Evolutionary conservation across 2,888 invertebrate species (phyloP), one percentile per base, ranked within the genome.

Genomic region (Agonum fuliginosum): DNA sequence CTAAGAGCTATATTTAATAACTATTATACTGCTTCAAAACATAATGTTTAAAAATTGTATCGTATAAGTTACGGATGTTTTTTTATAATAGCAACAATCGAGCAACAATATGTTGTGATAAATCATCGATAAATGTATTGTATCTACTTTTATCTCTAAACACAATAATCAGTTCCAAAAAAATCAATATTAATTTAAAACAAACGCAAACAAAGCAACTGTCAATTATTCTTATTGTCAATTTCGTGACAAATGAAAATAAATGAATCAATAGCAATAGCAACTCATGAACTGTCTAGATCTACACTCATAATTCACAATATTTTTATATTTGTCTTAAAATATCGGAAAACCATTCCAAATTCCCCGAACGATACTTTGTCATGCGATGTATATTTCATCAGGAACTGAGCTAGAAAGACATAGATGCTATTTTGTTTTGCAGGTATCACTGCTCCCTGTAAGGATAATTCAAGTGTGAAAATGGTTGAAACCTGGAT

Each of bases 381-480:
- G 22, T 54, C 24, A 54, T 12, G 54, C 54, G 24, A 54, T 48
- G 48, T 48, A 48, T 54, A 54, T 54, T 54, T 54, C 54, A 54
- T 54, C 54, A 54, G 22, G 54, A 22, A 54, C 24, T 54, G 22
- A 22, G 24, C 24, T 24, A 54, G 22, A 24, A 22, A 8, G 54
- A 51, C 54, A 24, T 54, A 54, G 54, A 54, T 54, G 54, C 54
- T 22, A 54, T 54, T 54, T 54, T 54, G 54, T 54, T 54, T 54
- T 12, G 22, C 54, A 12, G 54, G 54, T 48, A 48, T 20, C 20
- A 48, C 20, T 20, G 48, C 24, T 24, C 20, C 54, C 54, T 54
- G 54, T 54, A 54, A 27, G 54, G 54, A 54, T 54, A 54, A 54
- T 54, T 54, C 54, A 54, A 54, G 54, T 54, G 54, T 54, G 54